Evolutionary conservation across 2,888 invertebrate genomes (phyloP).

Genomic region (Luperina testacea): DNA sequence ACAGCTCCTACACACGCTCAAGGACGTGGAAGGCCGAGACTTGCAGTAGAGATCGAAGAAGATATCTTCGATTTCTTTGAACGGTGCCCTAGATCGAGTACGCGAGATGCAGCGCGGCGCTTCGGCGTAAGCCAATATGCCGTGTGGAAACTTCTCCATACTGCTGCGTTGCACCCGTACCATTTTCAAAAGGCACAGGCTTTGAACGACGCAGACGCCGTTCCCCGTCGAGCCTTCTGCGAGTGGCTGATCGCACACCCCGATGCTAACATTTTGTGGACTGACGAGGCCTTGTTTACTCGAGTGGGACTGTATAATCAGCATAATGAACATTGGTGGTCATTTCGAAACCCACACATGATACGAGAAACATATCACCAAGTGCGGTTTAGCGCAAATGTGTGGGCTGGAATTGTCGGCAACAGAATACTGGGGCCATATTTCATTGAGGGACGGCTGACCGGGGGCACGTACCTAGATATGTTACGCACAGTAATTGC

Average conservation of each 20-base stretch:
- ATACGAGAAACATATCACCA: background rate
- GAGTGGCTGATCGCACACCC: conserved; percentile 8
- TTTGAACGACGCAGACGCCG: conserved; percentile 3
- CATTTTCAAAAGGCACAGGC: background rate
- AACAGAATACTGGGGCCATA: background rate
- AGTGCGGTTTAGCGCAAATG: conserved; percentile 11
- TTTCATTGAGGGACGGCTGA: background rate
- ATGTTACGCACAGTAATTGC: background rate
- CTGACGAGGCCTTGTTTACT: no score
- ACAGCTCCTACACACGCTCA: background rate
- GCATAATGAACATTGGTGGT: no score
- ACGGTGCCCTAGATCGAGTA: conserved; percentile 1
- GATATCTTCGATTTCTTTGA: conserved; percentile 5
- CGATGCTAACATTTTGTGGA: no score
- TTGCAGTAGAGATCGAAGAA: conserved; percentile 1
- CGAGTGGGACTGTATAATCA: no score
- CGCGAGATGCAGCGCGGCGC: background rate
- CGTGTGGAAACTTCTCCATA: conserved; percentile 1
- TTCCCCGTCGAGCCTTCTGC: conserved; percentile 8
- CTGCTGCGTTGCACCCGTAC: background rate
- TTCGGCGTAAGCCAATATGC: conserved; percentile 4
- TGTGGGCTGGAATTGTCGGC: background rate
- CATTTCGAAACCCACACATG: no score
- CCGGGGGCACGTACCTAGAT: background rate
- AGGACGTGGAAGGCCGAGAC: background rate